Conservation (phyloP, 1,140 invertebrate species). For the Matsumurasca onukii region DNA sequence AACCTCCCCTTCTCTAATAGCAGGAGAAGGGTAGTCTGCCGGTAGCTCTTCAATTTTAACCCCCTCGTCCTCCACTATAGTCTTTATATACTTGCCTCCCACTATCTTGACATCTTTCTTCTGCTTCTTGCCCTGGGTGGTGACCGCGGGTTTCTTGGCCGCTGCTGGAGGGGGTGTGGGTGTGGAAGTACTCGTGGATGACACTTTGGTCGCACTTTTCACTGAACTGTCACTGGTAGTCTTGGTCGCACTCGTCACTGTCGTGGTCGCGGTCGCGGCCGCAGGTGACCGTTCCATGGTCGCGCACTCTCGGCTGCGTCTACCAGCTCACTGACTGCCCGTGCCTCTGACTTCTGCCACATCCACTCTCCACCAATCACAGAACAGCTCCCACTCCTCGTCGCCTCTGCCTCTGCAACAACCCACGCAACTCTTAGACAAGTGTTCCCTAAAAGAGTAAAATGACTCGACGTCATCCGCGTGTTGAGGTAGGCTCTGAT, state of each 20-base stretch:
- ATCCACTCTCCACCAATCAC: too few species aligned
- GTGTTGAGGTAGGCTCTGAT: too few species aligned
- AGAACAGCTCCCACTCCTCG: too few species aligned
- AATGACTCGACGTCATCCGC: too few species aligned
- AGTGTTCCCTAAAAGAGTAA: too few species aligned
- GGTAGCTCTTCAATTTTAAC: constrained; percentile 2
- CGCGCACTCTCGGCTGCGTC: too few species aligned
- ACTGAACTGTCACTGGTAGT: neutral
- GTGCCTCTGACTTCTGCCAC: too few species aligned
- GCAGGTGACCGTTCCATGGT: too few species aligned
- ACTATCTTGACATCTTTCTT: constrained; percentile 15
- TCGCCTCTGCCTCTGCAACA: too few species aligned
- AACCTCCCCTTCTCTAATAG: neutral
- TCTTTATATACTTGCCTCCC: constrained; percentile 7
- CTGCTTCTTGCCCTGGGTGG: neutral
- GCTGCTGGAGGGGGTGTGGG: neutral
- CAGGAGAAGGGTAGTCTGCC: constrained; percentile 8
- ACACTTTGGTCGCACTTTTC: neutral
- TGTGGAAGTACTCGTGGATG: neutral
- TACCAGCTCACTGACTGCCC: too few species aligned
- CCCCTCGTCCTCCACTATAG: constrained; percentile 9
- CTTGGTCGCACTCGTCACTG: neutral
- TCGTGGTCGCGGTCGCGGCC: neutral
- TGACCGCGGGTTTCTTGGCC: neutral
- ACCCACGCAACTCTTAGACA: too few species aligned